Conservation (phyloP, 2,888 invertebrate species). For the Lepidocyrtoides sp. region DNA sequence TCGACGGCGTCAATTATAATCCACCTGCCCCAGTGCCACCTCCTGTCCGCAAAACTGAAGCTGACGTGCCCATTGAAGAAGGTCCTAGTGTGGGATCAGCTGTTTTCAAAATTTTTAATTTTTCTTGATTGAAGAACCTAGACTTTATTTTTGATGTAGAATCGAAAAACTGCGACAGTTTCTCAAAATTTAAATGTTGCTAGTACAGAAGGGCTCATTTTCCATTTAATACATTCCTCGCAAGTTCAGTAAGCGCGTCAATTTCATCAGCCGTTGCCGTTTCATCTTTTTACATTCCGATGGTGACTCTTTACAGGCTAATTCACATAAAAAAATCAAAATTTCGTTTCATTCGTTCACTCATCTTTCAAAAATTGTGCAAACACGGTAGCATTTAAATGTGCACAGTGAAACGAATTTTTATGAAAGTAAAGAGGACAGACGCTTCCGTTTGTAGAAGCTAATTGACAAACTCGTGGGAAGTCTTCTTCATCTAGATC, state of each 20-base stretch:
- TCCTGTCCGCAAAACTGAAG: too few species aligned
- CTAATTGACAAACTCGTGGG: background rate
- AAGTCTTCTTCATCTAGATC: conserved; percentile 55
- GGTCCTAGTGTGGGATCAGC: too few species aligned
- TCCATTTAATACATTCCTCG: conserved; percentile 8
- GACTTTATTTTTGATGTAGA: too few species aligned
- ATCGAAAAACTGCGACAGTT: too few species aligned
- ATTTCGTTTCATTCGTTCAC: conserved; percentile 39
- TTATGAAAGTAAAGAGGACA: conserved; percentile 52
- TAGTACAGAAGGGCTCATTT: too few species aligned
- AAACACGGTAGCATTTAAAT: conserved; percentile 39
- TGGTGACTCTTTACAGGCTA: background rate
- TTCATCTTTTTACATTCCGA: background rate
- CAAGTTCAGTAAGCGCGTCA: conserved; percentile 38
- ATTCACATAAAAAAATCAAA: conserved; percentile 22
- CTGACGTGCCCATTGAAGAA: too few species aligned
- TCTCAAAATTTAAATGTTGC: too few species aligned
- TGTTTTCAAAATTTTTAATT: too few species aligned
- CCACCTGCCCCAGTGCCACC: too few species aligned
- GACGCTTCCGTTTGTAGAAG: background rate
- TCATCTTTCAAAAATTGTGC: conserved; percentile 57
- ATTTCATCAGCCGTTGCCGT: conserved; percentile 62
- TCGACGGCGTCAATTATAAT: too few species aligned
- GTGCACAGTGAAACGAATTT: conserved; percentile 44
- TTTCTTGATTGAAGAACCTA: too few species aligned